Conservation (phyloP, 1,140 invertebrate species). For the Ostrea denselamellosa region DNA sequence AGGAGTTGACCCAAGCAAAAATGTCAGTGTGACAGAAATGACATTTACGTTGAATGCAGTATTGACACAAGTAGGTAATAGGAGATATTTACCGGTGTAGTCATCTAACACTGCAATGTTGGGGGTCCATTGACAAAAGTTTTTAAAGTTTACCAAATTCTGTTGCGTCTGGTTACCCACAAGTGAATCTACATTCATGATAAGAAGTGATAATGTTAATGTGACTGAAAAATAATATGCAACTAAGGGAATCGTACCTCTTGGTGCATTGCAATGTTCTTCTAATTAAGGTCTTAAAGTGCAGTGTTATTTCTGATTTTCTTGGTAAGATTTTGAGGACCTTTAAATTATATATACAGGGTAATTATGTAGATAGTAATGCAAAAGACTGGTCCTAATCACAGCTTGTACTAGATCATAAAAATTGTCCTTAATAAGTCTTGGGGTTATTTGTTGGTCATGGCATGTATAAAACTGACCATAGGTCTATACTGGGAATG, state of each 20-base stretch:
- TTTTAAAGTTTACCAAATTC: constrained; percentile 6
- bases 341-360: background rate
- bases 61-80: background rate
- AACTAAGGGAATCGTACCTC: background rate
- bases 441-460: constrained; percentile 18
- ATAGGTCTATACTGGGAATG: background rate
- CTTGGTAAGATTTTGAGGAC: background rate
- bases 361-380: background rate
- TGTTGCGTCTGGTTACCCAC: constrained; percentile 33
- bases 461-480: constrained; percentile 10
- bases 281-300: background rate
- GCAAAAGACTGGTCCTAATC: background rate
- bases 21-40: background rate
- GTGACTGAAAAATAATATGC: background rate
- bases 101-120: constrained; percentile 5
- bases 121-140: constrained; percentile 10
- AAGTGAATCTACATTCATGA: constrained; percentile 29
- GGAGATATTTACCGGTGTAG: background rate
- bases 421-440: background rate
- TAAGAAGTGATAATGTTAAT: background rate
- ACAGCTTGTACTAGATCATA: background rate
- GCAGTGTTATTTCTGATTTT: background rate
- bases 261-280: background rate
- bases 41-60: background rate
- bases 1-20: background rate